A percentile compares a stretch with the other conserved stretches of the same genome.
phyloP scores from a whole-genome alignment of 2,888 invertebrate species.

The Allophyes oxyacanthae region DNA sequence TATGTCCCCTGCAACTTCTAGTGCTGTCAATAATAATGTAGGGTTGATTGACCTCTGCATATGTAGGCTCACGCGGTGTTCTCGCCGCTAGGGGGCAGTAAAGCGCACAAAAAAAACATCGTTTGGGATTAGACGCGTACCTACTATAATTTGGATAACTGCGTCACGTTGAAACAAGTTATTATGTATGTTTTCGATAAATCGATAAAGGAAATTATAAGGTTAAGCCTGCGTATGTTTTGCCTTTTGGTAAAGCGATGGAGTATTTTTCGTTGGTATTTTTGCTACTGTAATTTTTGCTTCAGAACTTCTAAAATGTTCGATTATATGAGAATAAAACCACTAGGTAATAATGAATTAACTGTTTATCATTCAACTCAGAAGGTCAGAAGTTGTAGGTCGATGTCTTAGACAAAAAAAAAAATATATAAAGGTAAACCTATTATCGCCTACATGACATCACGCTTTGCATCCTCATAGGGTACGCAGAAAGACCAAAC shows the following conservation, averaged over 20 bases:
- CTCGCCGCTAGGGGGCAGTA: constrained; percentile 31
- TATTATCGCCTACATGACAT: too few species aligned
- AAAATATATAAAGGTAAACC: too few species aligned
- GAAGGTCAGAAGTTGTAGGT: too few species aligned
- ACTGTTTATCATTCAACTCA: too few species aligned
- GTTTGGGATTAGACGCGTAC: constrained; percentile 15
- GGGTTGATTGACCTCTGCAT: constrained; percentile 54
- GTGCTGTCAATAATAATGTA: constrained; percentile 48
- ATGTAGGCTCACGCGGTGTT: constrained; percentile 39
- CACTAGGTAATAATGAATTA: too few species aligned
- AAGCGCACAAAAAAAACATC: constrained; percentile 30
- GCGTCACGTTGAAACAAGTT: constrained; percentile 21
- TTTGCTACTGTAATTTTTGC: constrained; percentile 7
- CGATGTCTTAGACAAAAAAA: too few species aligned
- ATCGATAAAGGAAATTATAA: constrained; percentile 47
- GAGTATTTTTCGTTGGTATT: constrained; percentile 3
- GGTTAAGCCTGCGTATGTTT: constrained; percentile 9
- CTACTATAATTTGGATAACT: constrained; percentile 41
- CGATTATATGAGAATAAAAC: too few species aligned
- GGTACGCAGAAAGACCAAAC: too few species aligned
- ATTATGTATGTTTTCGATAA: constrained; percentile 33
- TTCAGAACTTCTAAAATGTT: too few species aligned
- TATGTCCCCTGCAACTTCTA: constrained; percentile 52
- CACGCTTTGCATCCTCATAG: too few species aligned
- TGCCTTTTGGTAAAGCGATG: background rate